phyloP scores from a whole-genome alignment of 2,888 invertebrate genomes.

The Sminthurinus aureus region DNA sequence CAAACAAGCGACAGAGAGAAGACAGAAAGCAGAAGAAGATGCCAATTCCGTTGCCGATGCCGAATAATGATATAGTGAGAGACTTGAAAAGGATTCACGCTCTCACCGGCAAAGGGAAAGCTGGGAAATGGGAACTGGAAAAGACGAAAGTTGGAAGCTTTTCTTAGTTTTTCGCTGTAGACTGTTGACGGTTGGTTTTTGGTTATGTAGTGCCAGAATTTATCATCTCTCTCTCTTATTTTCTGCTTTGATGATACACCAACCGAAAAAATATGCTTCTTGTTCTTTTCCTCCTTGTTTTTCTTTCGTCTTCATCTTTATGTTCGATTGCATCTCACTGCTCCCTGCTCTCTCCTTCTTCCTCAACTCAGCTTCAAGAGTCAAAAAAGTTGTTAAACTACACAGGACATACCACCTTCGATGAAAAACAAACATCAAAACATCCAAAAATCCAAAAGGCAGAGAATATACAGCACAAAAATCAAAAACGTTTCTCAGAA shows the following conservation, averaged over 20 bases:
- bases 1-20: not conserved
- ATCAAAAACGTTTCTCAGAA: too few relatives aligned
- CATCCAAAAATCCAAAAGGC: too few relatives aligned
- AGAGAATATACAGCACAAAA: too few relatives aligned
- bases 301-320: not conserved
- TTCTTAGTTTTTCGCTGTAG: not conserved
- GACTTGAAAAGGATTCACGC: not conserved
- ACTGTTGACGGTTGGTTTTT: not conserved
- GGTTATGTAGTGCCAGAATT: conserved; percentile 35
- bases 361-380: not conserved
- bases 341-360: not conserved
- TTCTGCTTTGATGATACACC: conserved; percentile 43
- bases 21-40: too few relatives aligned
- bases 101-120: not conserved
- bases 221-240: too few relatives aligned
- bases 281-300: conserved; percentile 12
- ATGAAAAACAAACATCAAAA: too few relatives aligned
- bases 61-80: not conserved
- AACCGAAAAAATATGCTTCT: conserved; percentile 30
- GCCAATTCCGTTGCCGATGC: not conserved
- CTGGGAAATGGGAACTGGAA: not conserved
- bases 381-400: too few relatives aligned
- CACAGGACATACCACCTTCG: too few relatives aligned
- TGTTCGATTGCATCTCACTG: not conserved
- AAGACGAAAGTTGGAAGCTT: not conserved